These are phyloP conservation scores for Portunus trituberculatus DNA, from an alignment of 1,140 invertebrate species.

Conservation along the genomic window DNA sequence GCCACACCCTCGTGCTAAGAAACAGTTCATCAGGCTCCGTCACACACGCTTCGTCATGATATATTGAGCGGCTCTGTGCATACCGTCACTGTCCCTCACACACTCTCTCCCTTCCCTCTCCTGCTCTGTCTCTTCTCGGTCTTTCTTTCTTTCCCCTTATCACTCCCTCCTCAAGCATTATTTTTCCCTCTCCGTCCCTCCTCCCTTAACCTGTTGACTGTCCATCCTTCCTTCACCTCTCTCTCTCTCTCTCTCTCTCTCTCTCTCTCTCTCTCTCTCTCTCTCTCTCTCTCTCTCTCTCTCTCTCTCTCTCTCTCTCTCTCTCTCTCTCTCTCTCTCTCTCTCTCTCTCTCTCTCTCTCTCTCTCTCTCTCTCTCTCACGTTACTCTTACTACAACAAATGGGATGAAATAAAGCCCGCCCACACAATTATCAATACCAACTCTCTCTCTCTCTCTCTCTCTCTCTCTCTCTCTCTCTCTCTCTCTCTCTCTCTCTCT, in stretches of 20 bases:
- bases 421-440: neutral
- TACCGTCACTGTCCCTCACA: neutral
- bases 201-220: neutral
- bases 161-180: neutral
- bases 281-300: neutral
- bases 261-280: neutral
- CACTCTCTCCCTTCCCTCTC: neutral
- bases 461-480: slow-evolving; percentile 47
- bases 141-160: neutral
- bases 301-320: slow-evolving; percentile 8
- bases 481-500: slow-evolving; percentile 66
- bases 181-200: neutral
- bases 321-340: neutral
- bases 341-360: slow-evolving; percentile 6
- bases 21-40: neutral
- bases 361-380: slow-evolving; percentile 23
- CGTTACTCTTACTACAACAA: slow-evolving; percentile 12
- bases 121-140: too few relatives aligned
- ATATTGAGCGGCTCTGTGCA: slow-evolving; percentile 20
- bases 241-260: slow-evolving; percentile 6
- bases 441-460: slow-evolving; percentile 46
- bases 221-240: neutral
- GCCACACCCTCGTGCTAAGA: neutral
- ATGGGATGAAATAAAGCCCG: neutral
- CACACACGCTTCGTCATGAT: neutral